Evolutionary conservation across 2,797 vertebrate species (phyloP).

Genomic region (Tamandua tetradactyla): DNA sequence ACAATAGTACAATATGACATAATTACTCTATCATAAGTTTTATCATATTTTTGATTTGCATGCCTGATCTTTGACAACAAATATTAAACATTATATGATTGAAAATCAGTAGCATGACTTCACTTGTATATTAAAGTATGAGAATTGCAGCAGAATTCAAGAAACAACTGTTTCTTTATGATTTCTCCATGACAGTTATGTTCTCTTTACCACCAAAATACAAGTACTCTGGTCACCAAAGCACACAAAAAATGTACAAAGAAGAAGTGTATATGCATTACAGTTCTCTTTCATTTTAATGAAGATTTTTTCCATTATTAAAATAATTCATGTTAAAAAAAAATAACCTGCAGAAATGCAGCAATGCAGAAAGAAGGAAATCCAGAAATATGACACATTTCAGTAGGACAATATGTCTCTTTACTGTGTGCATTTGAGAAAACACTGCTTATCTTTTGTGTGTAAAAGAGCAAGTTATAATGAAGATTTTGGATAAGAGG

Average conservation of each 20-base stretch:
- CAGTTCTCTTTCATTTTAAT: neutral
- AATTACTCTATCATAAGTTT: constrained; percentile 26
- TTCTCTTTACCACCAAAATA: constrained; percentile 11
- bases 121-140: constrained; percentile 50
- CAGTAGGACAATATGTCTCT: neutral
- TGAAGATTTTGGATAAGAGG: neutral
- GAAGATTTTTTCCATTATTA: neutral
- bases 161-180: constrained; percentile 21
- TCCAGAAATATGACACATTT: neutral
- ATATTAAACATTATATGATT: constrained; percentile 5
- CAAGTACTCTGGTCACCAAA: neutral
- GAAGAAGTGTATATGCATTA: neutral
- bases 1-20: constrained; percentile 17
- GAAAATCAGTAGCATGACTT: constrained; percentile 55
- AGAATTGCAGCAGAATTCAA: constrained; percentile 34
- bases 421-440: neutral
- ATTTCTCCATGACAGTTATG: constrained; percentile 6
- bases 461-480: neutral
- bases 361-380: neutral
- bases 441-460: neutral
- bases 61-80: constrained; percentile 45
- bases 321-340: neutral
- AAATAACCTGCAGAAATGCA: neutral
- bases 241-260: neutral
- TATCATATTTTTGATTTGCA: constrained; percentile 54